Evolutionary conservation across 2,797 vertebrate species (phyloP).

Genomic region (Mormyrops boulengeri): DNA sequence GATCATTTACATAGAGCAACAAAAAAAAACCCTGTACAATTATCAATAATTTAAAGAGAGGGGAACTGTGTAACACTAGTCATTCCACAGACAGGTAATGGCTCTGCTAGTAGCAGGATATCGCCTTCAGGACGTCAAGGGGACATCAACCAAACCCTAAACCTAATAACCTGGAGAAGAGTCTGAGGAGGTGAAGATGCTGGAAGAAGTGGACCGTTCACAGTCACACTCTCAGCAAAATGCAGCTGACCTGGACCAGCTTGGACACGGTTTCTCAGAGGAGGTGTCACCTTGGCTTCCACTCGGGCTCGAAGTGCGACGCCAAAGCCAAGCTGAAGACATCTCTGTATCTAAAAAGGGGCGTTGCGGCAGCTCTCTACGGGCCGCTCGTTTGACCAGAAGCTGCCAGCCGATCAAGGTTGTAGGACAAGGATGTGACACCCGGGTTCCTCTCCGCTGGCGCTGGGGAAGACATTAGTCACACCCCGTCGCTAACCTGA

Average conservation of each 20-base stretch:
- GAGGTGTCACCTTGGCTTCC: not conserved
- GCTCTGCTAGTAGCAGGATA: not conserved
- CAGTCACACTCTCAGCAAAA: not conserved
- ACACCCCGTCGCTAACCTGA: not conserved
- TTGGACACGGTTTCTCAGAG: not conserved
- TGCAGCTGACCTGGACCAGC: not conserved
- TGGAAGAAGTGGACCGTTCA: not conserved
- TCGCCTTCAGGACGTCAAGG: not conserved
- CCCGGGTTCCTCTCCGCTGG: not conserved
- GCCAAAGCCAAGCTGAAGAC: not conserved
- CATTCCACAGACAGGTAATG: not conserved
- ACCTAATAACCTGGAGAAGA: not conserved
- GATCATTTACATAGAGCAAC: not conserved
- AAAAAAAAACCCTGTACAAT: not conserved
- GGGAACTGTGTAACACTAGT: not conserved
- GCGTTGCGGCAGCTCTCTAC: not conserved
- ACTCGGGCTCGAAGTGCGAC: not conserved
- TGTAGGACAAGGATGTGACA: not conserved
- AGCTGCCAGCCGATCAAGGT: not conserved
- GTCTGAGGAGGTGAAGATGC: not conserved
- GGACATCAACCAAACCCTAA: not conserved
- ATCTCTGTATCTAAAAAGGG: not conserved
- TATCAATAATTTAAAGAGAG: not conserved
- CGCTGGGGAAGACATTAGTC: not conserved
- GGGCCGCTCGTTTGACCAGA: not conserved